Conservation (phyloP, 2,797 vertebrate species). For the Megaceryle alcyon region DNA sequence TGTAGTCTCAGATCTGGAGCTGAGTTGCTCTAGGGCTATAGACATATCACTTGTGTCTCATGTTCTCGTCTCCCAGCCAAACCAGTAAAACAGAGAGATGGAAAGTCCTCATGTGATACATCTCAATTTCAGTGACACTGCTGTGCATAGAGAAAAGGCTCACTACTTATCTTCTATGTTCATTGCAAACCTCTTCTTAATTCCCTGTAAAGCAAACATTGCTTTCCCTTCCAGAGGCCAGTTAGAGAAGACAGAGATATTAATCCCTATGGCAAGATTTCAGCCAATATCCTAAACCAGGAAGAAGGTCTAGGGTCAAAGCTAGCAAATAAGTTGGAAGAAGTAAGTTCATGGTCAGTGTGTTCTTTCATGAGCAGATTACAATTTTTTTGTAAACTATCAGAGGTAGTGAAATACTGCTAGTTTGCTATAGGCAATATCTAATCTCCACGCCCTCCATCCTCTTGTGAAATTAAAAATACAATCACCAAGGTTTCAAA, state of each 20-base stretch:
- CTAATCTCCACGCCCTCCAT: conserved; percentile 6
- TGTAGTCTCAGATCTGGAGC: not conserved
- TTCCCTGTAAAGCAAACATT: not conserved
- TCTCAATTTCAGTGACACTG: not conserved
- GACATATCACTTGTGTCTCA: not conserved
- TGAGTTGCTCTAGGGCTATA: not conserved
- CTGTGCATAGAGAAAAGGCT: not conserved
- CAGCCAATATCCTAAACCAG: conserved; percentile 27
- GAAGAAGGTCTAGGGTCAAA: conserved; percentile 23
- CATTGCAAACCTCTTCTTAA: conserved; percentile 6
- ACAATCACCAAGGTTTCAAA: conserved; percentile 19
- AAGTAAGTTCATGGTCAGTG: conserved; percentile 34
- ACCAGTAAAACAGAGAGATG: not conserved
- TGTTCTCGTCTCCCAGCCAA: not conserved
- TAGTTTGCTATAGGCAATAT: conserved; percentile 31
- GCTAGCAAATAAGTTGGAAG: conserved; percentile 17
- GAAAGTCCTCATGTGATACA: not conserved
- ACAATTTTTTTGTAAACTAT: conserved; percentile 35
- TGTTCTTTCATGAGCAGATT: conserved; percentile 38
- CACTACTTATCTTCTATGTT: not conserved
- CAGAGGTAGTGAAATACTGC: conserved; percentile 48
- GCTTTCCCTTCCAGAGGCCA: conserved; percentile 11
- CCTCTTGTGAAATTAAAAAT: conserved; percentile 56
- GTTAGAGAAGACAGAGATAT: not conserved
- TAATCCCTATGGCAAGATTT: conserved; percentile 38